Percentiles rank a stretch among this genome's conserved stretches.
Evolutionary conservation across 2,888 invertebrate species (phyloP).

Genomic region (Aelia acuminata): DNA sequence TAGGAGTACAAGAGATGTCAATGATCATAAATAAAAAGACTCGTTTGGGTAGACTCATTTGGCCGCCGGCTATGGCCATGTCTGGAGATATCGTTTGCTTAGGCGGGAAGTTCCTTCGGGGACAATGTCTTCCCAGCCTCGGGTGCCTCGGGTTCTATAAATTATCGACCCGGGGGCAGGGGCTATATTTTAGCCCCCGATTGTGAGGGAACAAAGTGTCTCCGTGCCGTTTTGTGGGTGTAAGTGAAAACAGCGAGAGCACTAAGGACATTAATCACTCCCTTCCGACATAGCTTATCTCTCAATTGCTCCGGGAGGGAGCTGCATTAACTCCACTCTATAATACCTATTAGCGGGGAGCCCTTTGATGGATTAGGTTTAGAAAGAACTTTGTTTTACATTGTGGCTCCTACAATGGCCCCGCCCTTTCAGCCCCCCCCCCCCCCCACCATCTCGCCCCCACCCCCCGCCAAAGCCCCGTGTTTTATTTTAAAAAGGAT

Average conservation of each 20-base stretch:
- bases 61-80: not conserved
- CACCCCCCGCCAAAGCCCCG: slow-evolving; percentile 9
- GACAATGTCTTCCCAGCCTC: not conserved
- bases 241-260: slow-evolving; percentile 54
- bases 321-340: slow-evolving; percentile 61
- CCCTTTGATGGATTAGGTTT: slow-evolving; percentile 64
- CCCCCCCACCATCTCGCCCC: not conserved
- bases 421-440: slow-evolving; percentile 41
- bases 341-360: slow-evolving; percentile 61
- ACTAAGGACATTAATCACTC: slow-evolving; percentile 62
- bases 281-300: slow-evolving; percentile 63
- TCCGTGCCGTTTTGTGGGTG: slow-evolving; percentile 45
- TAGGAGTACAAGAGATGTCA: not conserved
- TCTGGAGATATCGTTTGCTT: not conserved
- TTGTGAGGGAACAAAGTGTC: slow-evolving; percentile 45
- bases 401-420: slow-evolving; percentile 59
- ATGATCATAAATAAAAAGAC: slow-evolving; percentile 1
- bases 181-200: slow-evolving; percentile 41
- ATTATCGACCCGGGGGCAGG: not conserved
- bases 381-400: slow-evolving; percentile 63
- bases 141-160: not conserved
- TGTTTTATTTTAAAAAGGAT: slow-evolving; percentile 59
- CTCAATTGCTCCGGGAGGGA: slow-evolving; percentile 64
- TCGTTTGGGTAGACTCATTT: not conserved
- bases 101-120: not conserved